Percentiles rank a stretch among this genome's conserved stretches.
phyloP scores from a whole-genome alignment of 2,113 vertebrate genomes.

The Sebastes fasciatus region DNA sequence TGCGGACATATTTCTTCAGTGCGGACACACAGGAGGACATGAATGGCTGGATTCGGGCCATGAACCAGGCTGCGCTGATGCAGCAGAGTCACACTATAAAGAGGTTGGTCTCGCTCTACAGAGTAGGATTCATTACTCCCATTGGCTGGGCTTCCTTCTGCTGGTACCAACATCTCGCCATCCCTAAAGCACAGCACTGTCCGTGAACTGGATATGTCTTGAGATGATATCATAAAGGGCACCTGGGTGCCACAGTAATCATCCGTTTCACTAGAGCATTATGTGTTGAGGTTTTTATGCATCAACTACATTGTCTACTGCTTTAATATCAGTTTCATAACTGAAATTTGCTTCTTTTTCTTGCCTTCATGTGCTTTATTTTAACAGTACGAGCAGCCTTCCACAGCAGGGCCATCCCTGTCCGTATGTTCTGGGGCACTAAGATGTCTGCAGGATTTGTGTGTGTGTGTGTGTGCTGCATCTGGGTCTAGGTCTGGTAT shows the following conservation, averaged over 20 bases:
- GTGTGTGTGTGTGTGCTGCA: slow-evolving; percentile 20
- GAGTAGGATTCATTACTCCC: slow-evolving; percentile 30
- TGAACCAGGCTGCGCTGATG: slow-evolving; percentile 98
- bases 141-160: slow-evolving; percentile 22
- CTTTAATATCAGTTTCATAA: slow-evolving; percentile 2
- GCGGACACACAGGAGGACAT: slow-evolving; percentile 98
- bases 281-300: neutral
- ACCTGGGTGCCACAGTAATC: neutral
- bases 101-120: slow-evolving; percentile 85
- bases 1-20: slow-evolving; percentile 99
- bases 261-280: neutral
- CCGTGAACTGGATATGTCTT: slow-evolving; percentile 11
- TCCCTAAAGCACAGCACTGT: slow-evolving; percentile 17
- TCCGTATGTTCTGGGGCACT: slow-evolving; percentile 14
- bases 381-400: slow-evolving; percentile 10
- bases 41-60: slow-evolving; percentile 96
- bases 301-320: neutral
- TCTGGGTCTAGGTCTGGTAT: slow-evolving; percentile 29
- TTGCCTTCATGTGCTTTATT: slow-evolving; percentile 6
- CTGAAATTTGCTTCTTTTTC: neutral
- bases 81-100: slow-evolving; percentile 92
- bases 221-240: slow-evolving; percentile 1
- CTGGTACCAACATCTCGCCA: neutral
- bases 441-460: slow-evolving; percentile 16
- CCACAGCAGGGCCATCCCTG: slow-evolving; percentile 15